Percentiles rank a stretch among this genome's conserved stretches.
phyloP scores from a whole-genome alignment of 2,888 invertebrate genomes.

The Micoletzkya japonica region DNA sequence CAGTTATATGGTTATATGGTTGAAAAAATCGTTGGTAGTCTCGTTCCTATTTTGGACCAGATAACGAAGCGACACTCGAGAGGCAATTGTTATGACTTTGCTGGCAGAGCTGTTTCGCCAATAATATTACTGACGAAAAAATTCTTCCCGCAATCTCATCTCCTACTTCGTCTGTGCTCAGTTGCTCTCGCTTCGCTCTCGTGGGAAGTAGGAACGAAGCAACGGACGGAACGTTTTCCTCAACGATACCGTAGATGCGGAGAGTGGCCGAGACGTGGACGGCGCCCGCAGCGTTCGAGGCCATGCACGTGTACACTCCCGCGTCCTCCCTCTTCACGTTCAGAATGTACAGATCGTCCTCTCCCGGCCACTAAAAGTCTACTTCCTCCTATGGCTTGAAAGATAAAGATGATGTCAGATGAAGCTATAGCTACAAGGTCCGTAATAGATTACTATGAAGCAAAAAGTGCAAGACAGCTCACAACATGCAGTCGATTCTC shows the following conservation, averaged over 20 bases:
- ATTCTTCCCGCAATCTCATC: not conserved
- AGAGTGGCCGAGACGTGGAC: constrained; percentile 27
- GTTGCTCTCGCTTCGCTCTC: no score
- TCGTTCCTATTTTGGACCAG: no score
- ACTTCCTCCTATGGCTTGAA: not conserved
- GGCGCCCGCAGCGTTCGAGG: constrained; percentile 10
- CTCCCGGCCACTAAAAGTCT: constrained; percentile 12
- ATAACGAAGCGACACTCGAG: no score
- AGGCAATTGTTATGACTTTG: no score
- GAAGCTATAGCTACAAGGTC: not conserved
- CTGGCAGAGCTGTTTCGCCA: no score
- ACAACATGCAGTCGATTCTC: constrained; percentile 39
- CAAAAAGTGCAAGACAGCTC: no score
- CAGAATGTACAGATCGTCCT: constrained; percentile 23
- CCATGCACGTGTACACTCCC: constrained; percentile 28
- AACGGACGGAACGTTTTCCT: no score
- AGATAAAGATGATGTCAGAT: not conserved
- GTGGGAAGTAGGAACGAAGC: no score
- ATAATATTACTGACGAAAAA: no score
- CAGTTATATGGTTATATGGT: no score
- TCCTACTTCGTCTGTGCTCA: not conserved
- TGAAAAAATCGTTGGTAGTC: no score
- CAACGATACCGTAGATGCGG: constrained; percentile 23
- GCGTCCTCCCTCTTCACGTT: constrained; percentile 22
- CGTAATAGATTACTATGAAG: not conserved